Conservation (phyloP, 2,888 invertebrate genomes). For the Arctia plantaginis region DNA sequence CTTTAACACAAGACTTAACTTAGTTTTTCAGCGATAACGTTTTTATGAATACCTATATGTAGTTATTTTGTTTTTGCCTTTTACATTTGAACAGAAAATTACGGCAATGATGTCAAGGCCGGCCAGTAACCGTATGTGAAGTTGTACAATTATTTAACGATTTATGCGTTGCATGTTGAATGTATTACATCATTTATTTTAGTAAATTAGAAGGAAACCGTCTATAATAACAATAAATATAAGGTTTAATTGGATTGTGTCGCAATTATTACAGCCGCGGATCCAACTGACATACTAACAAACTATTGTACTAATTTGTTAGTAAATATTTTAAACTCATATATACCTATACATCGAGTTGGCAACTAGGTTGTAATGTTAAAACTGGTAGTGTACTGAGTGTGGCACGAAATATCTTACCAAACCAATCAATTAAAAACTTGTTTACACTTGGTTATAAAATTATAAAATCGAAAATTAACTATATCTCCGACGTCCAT, state of each 20-base stretch:
- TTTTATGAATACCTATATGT: not conserved
- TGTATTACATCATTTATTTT: slow-evolving; percentile 8
- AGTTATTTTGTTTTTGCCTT: not conserved
- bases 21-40: not conserved
- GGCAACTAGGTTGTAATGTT: not conserved
- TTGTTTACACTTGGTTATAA: too few relatives aligned
- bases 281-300: slow-evolving; percentile 9
- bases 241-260: slow-evolving; percentile 4
- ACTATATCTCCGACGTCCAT: too few relatives aligned
- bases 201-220: slow-evolving; percentile 5
- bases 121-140: not conserved
- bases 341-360: not conserved
- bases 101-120: not conserved
- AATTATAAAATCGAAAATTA: too few relatives aligned
- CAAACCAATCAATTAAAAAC: too few relatives aligned
- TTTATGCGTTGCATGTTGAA: slow-evolving; percentile 1
- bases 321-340: not conserved
- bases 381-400: too few relatives aligned
- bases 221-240: not conserved
- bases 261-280: slow-evolving; percentile 7
- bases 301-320: not conserved
- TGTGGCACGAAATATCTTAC: too few relatives aligned
- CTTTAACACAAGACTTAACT: too few relatives aligned
- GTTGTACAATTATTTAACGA: slow-evolving; percentile 3
- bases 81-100: not conserved